A percentile compares a stretch with the other conserved stretches of the same genome.
These are phyloP conservation scores for Herminia tarsipennalis DNA, from an alignment of 2,888 invertebrate species.

Conservation along the genomic window DNA sequence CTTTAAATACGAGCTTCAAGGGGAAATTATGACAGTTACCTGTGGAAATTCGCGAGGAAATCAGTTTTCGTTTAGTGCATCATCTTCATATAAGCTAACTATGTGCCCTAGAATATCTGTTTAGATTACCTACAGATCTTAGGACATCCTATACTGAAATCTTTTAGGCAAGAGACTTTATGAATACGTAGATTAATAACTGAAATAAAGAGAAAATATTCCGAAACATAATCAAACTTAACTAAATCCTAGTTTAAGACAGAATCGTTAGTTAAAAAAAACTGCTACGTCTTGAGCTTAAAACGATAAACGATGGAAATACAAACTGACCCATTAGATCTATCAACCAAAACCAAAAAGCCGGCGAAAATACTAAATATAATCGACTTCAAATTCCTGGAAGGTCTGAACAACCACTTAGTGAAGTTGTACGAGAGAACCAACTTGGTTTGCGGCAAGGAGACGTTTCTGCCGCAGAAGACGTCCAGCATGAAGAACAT, in stretches of 20 bases:
- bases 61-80: conserved; percentile 31
- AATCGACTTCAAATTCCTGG: conserved; percentile 72
- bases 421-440: conserved; percentile 74
- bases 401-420: conserved; percentile 73
- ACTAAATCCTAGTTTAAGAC: no score
- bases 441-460: conserved; percentile 51
- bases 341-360: conserved; percentile 62
- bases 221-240: no score
- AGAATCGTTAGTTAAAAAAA: neutral
- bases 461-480: conserved; percentile 43
- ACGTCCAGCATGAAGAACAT: conserved; percentile 60
- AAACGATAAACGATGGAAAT: conserved; percentile 52
- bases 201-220: no score
- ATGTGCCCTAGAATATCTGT: no score
- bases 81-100: no score
- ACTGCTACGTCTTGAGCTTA: neutral
- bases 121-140: no score
- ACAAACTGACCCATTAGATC: conserved; percentile 76
- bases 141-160: no score
- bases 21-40: conserved; percentile 66
- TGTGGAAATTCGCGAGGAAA: conserved; percentile 64
- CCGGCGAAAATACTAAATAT: conserved; percentile 59
- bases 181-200: no score
- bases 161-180: no score
- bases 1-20: conserved; percentile 71